Evolutionary conservation across 2,888 invertebrate genomes (phyloP).

Genomic region (Macrosoma leucophasiata): DNA sequence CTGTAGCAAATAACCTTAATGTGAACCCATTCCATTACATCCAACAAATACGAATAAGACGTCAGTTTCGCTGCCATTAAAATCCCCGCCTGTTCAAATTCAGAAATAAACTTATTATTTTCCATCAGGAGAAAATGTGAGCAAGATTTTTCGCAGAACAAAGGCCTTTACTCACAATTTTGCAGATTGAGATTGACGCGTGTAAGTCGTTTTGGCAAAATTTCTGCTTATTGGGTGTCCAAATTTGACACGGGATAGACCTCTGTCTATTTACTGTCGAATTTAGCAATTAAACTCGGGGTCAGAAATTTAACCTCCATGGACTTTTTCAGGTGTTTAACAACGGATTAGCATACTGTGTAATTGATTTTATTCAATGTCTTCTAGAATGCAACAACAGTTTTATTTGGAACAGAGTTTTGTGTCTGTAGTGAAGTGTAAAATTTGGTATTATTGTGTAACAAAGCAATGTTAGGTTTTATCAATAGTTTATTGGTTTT

Average conservation of each 20-base stretch:
- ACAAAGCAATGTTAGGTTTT: too few relatives aligned
- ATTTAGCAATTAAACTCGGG: conserved; percentile 30
- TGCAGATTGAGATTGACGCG: conserved; percentile 41
- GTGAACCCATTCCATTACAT: too few relatives aligned
- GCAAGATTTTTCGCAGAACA: conserved; percentile 17
- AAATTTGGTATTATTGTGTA: too few relatives aligned
- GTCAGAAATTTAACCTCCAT: conserved; percentile 34
- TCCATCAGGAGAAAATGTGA: conserved; percentile 13
- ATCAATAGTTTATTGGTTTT: too few relatives aligned
- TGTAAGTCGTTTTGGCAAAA: conserved; percentile 38
- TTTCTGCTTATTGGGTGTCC: conserved; percentile 40
- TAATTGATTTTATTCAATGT: too few relatives aligned
- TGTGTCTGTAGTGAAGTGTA: too few relatives aligned
- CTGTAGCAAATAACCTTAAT: background rate
- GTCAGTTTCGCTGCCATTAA: conserved; percentile 23
- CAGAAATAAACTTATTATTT: conserved; percentile 15
- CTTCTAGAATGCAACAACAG: too few relatives aligned
- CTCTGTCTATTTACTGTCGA: conserved; percentile 48
- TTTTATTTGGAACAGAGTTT: too few relatives aligned
- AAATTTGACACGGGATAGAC: conserved; percentile 58
- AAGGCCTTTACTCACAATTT: conserved; percentile 26
- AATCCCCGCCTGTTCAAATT: conserved; percentile 15
- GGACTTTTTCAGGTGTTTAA: too few relatives aligned
- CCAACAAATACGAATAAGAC: conserved; percentile 14
- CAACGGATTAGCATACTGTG: too few relatives aligned